phyloP scores from a whole-genome alignment of 2,888 invertebrate species.

The Brenthis ino region DNA sequence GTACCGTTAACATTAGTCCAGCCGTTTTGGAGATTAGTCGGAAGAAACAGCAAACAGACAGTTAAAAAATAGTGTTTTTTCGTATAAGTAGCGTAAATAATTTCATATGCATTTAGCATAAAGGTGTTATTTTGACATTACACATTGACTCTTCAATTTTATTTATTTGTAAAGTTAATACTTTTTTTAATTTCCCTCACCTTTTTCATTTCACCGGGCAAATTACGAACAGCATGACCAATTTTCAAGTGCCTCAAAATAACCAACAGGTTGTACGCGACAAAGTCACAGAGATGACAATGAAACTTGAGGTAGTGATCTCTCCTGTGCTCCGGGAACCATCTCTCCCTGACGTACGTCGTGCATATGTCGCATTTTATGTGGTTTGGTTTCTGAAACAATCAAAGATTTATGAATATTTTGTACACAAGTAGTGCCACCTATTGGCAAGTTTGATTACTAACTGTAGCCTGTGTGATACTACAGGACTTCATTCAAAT shows the following conservation, averaged over 20 bases:
- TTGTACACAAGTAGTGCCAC: too few species aligned
- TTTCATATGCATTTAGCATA: too few species aligned
- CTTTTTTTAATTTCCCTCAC: neutral
- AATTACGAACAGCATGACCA: neutral
- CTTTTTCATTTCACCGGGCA: neutral
- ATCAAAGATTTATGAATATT: too few species aligned
- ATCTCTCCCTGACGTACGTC: neutral
- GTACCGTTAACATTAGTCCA: too few species aligned
- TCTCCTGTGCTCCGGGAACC: neutral
- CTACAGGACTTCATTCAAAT: too few species aligned
- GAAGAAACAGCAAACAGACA: neutral
- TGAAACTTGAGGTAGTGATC: conserved; percentile 17
- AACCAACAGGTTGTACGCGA: neutral
- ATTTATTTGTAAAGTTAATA: neutral
- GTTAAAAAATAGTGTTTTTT: neutral
- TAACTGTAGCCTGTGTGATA: too few species aligned
- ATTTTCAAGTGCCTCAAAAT: conserved; percentile 5
- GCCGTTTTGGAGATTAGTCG: too few species aligned
- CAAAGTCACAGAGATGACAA: conserved; percentile 10
- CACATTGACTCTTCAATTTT: conserved; percentile 39
- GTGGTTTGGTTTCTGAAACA: conserved; percentile 19
- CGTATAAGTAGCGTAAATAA: conserved; percentile 10
- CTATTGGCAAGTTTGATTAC: too few species aligned
- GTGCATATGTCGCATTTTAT: conserved; percentile 22
- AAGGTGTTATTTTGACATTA: too few species aligned